phyloP scores from a whole-genome alignment of 2,888 invertebrate genomes.

The Scaptomyza tumidula region DNA sequence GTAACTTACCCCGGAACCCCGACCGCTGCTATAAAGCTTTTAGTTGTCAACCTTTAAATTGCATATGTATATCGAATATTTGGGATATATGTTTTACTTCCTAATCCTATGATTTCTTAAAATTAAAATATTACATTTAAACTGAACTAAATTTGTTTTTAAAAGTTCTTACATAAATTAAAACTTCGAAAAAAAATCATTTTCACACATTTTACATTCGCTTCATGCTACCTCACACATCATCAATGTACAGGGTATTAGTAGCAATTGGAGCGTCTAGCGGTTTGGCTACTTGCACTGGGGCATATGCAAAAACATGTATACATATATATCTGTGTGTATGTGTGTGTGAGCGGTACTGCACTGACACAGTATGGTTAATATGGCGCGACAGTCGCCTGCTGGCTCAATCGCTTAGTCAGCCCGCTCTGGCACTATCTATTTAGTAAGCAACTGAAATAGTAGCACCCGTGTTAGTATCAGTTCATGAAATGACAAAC shows the following conservation, averaged over 20 bases:
- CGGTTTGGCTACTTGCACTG: constrained; percentile 41
- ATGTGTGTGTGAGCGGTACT: constrained; percentile 31
- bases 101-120: too few relatives aligned
- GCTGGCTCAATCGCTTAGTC: constrained; percentile 72
- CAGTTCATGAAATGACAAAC: constrained; percentile 65
- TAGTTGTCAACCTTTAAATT: too few relatives aligned
- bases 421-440: constrained; percentile 74
- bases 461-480: constrained; percentile 80
- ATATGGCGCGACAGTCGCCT: constrained; percentile 71
- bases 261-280: constrained; percentile 57
- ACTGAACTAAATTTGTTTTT: too few relatives aligned
- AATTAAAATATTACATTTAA: too few relatives aligned
- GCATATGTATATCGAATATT: too few relatives aligned
- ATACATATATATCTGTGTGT: not conserved
- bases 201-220: too few relatives aligned
- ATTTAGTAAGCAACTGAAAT: constrained; percentile 81
- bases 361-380: constrained; percentile 64
- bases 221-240: not conserved
- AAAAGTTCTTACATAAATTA: too few relatives aligned
- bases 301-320: constrained; percentile 48
- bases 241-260: constrained; percentile 29
- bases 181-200: too few relatives aligned
- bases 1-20: too few relatives aligned
- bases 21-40: too few relatives aligned
- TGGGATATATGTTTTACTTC: too few relatives aligned